Evolutionary conservation across 2,888 invertebrate species (phyloP).

Genomic region (Macrosoma leucophasiata): DNA sequence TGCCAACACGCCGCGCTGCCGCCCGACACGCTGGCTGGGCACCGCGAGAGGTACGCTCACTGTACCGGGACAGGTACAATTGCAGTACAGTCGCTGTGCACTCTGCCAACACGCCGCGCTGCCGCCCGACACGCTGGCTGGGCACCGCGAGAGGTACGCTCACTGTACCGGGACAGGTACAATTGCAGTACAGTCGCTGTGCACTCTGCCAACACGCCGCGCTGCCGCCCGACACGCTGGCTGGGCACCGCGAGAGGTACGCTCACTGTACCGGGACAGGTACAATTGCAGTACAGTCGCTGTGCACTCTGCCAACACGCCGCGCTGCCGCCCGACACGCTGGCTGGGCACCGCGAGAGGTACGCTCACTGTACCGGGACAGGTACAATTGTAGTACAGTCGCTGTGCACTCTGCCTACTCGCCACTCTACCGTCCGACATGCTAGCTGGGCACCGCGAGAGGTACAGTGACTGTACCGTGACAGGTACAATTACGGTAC

Average conservation of each 20-base stretch:
- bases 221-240: slow-evolving; percentile 91
- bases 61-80: too few relatives aligned
- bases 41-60: slow-evolving; percentile 80
- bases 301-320: slow-evolving; percentile 96
- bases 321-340: slow-evolving; percentile 90
- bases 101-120: slow-evolving; percentile 94
- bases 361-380: too few relatives aligned
- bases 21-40: slow-evolving; percentile 92
- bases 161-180: too few relatives aligned
- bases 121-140: slow-evolving; percentile 91
- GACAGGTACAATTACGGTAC: too few relatives aligned
- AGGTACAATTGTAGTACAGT: too few relatives aligned
- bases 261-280: too few relatives aligned
- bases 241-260: slow-evolving; percentile 89
- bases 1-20: slow-evolving; percentile 94
- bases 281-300: too few relatives aligned
- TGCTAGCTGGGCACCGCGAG: slow-evolving; percentile 92
- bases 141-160: slow-evolving; percentile 85
- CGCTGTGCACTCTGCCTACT: slow-evolving; percentile 97
- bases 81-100: too few relatives aligned
- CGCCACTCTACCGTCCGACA: slow-evolving; percentile 91
- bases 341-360: slow-evolving; percentile 92
- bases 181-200: too few relatives aligned
- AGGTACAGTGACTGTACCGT: too few relatives aligned
- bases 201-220: slow-evolving; percentile 94